phyloP scores from a whole-genome alignment of 2,797 vertebrate genomes.

The Peromyscus aztecus region DNA sequence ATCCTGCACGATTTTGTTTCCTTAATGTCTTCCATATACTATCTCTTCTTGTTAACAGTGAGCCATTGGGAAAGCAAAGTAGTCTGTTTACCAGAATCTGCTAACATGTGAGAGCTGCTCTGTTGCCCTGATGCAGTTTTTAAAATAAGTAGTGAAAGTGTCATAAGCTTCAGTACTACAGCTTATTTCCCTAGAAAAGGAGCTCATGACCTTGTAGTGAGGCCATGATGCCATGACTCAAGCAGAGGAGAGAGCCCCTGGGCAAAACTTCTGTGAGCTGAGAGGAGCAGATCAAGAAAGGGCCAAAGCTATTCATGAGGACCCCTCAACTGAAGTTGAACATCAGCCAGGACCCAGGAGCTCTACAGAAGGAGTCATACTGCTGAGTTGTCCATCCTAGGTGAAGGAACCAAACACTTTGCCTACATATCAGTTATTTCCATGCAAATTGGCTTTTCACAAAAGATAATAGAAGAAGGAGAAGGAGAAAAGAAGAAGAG shows the following conservation, averaged over 20 bases:
- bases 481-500: background rate
- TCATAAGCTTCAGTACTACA: background rate
- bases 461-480: background rate
- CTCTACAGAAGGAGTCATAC: background rate
- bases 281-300: background rate
- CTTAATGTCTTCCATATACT: conserved; percentile 16
- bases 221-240: background rate
- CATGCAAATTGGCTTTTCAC: background rate
- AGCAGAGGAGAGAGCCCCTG: background rate
- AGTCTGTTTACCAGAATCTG: background rate
- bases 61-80: conserved; percentile 39
- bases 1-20: conserved; percentile 12
- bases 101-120: background rate
- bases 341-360: background rate
- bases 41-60: conserved; percentile 64
- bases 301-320: background rate
- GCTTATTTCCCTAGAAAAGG: conserved; percentile 5
- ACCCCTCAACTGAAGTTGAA: background rate
- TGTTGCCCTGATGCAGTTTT: background rate
- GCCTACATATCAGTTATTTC: background rate
- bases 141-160: conserved; percentile 7
- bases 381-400: background rate
- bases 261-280: background rate
- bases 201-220: background rate
- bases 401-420: background rate